phyloP scores from a whole-genome alignment of 2,888 invertebrate genomes.

The Petrolisthes manimaculis region DNA sequence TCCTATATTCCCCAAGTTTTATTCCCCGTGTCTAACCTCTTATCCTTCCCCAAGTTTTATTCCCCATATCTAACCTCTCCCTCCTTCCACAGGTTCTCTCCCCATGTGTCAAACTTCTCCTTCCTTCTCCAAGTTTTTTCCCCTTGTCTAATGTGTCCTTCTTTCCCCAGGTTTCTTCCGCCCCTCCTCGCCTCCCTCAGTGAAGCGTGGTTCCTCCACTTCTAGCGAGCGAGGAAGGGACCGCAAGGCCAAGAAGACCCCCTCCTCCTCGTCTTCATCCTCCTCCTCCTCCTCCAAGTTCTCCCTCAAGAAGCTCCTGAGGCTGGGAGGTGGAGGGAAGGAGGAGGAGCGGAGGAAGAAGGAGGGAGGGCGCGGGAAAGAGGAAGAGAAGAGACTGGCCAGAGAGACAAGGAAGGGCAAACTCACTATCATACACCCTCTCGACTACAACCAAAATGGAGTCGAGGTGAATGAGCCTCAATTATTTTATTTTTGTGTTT shows the following conservation, averaged over 20 bases:
- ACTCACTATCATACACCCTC: slow-evolving; percentile 88
- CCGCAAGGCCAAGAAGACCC: slow-evolving; percentile 43
- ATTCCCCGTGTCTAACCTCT: too few relatives aligned
- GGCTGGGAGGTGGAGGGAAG: slow-evolving; percentile 75
- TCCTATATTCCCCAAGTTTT: too few relatives aligned
- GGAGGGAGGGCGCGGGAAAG: slow-evolving; percentile 75
- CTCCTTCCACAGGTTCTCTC: too few relatives aligned
- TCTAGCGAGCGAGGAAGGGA: slow-evolving; percentile 43
- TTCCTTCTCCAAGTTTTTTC: too few relatives aligned
- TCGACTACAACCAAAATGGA: slow-evolving; percentile 73
- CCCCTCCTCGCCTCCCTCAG: slow-evolving; percentile 56
- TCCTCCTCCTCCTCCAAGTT: slow-evolving; percentile 76
- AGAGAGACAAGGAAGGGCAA: slow-evolving; percentile 78
- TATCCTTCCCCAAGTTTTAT: too few relatives aligned
- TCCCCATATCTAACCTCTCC: too few relatives aligned
- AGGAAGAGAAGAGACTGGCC: slow-evolving; percentile 67
- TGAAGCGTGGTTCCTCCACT: slow-evolving; percentile 16
- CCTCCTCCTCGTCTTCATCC: slow-evolving; percentile 73
- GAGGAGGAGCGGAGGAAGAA: slow-evolving; percentile 61
- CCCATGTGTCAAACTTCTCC: too few relatives aligned
- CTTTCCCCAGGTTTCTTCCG: slow-evolving; percentile 60
- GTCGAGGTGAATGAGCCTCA: slow-evolving; percentile 49
- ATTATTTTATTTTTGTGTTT: too few relatives aligned
- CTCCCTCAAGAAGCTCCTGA: slow-evolving; percentile 84
- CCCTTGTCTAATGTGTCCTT: too few relatives aligned